Base-by-base conservation (phyloP, 2,797 vertebrate species). In the Lepus oiostolus region DNA sequence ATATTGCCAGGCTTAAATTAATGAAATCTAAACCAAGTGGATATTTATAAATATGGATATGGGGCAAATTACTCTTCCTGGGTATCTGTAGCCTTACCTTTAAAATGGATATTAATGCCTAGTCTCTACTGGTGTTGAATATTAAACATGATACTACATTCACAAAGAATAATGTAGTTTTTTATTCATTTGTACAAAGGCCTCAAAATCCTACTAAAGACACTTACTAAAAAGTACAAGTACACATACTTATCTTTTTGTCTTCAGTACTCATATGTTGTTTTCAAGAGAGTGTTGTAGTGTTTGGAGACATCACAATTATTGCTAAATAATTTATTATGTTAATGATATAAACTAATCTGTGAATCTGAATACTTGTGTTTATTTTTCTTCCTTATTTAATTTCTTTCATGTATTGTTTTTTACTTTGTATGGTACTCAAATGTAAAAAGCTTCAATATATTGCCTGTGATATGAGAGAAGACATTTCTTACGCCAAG, bases 11-110 rank as follows among this genome's bases (percentile, higher is more conserved):
- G 11, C n/a, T 89, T 16, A 83, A 84, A 19, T 87, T 84, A 84
- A 30, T 92, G 68, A 92, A 96, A 82, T 16, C 30, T 30, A 88
- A 92, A 85, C 75, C 42, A 96, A 80, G 88, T 52, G 85, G 19
- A 47, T 47, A 47, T 47, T 47, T 47, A 47, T 47, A 47, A 47
- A 47, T 47, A 47, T 47, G 42, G 8, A 47, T 47, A 47, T 47
- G 42, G 42, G 42, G 42, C 42, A 9, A 47, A 47, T 47, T 47
- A 47, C 42, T 47, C 19, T 42, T 71, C 38, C 14, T 81, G 54
- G 52, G 5, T 24, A n/a, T 71, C 32, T 92, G 12, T n/a, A 8
- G 47, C 32, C 2, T 67, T 4, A 67, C 58, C 7, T 70, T 54
- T 90, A 62, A 95, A 93, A 76, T 19, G 76, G 7, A 62, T 71